A percentile compares a stretch with the other conserved stretches of the same genome.
phyloP scores from a whole-genome alignment of 2,113 vertebrate species.

The Cryptotis parvus region DNA sequence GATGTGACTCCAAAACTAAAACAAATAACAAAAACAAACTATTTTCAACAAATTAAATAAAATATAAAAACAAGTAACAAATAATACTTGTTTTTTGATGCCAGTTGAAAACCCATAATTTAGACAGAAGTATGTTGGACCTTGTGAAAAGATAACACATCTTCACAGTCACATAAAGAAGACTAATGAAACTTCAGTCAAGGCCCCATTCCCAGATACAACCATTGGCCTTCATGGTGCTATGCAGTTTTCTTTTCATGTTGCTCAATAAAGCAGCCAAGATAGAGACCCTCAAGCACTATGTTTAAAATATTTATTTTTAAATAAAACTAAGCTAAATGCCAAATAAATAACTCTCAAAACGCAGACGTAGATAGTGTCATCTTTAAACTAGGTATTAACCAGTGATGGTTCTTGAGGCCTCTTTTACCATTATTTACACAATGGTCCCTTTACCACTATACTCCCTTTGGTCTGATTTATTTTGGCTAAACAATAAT shows the following conservation, averaged over 20 bases:
- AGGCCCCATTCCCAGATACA: neutral
- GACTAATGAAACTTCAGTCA: neutral
- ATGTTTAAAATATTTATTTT: neutral
- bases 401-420: neutral
- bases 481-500: neutral
- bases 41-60: no score
- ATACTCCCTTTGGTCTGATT: neutral
- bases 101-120: conserved; percentile 8
- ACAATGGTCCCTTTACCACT: no score
- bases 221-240: neutral
- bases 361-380: neutral
- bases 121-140: neutral
- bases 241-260: neutral
- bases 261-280: neutral
- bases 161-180: neutral
- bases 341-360: neutral
- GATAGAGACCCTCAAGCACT: neutral
- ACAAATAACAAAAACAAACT: no score
- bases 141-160: neutral
- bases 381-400: neutral
- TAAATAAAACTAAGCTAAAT: neutral
- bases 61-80: neutral
- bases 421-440: neutral
- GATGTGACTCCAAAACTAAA: no score
- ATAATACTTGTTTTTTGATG: conserved; percentile 2